Base-by-base conservation (phyloP, 2,113 vertebrate genomes). In the Ascaphus truei region DNA sequence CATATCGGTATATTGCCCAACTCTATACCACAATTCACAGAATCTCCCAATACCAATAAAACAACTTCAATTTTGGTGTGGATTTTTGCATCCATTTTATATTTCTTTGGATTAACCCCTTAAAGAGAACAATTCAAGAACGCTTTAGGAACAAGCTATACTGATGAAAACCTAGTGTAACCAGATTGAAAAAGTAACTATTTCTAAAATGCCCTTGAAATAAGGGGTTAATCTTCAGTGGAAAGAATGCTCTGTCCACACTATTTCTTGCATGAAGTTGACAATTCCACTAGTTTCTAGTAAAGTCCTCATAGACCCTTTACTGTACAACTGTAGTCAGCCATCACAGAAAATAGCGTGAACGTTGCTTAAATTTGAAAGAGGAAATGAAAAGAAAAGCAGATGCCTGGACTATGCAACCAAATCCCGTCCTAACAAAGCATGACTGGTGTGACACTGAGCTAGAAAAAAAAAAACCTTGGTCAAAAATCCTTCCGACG, bases 401-500 rank as follows among this genome's bases (percentile, higher is more conserved):
- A 85, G 81, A 85, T 75, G 84, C 79, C 75, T 89, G 83, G 75
- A 82, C 85, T 82, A 83, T 88, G 86, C 79, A 87, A 92, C 88
- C 89, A 88, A 84, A 84, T 76, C 84, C 87, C 82, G 85, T 86
- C 86, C 84, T 82, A 85, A 77, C 82, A 80, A 83, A 88, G 85
- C 74, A 90, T 89, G 94, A 94, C 93, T 98, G 93, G 94, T 98
- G 94, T 98, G 96, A 97, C 96, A 98, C 89, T 85, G 93, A 94
- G 94, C 96, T 96, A 93, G 86, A 83, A 93, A 92, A 93, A 93
- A 86, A 83, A 93, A 92, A 93, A 95, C 93, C 94, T 94, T 98
- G 95, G 96, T 98, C 96, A 98, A 98, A 98, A 98, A 98, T 96
- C 96, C 96, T 98, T 98, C 95, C 95, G 81, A 91, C 93, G 89